Percentiles rank a stretch among this genome's conserved stretches.
Evolutionary conservation across 2,888 invertebrate species (phyloP).

Genomic region (Epicampocera succincta): DNA sequence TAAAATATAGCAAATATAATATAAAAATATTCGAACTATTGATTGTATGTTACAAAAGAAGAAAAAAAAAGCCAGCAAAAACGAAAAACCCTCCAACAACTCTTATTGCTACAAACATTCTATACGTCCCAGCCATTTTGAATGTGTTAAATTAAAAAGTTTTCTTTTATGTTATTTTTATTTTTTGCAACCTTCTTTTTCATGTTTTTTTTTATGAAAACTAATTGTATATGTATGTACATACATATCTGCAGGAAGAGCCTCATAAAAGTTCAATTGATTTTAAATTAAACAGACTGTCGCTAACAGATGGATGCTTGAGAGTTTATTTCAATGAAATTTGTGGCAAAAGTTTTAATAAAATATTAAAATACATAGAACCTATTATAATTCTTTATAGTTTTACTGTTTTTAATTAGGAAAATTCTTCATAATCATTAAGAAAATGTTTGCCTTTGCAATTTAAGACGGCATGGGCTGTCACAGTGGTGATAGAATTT

Average conservation of each 20-base stretch:
- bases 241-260: slow-evolving; percentile 55
- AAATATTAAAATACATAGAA: too few species aligned
- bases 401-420: too few species aligned
- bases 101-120: slow-evolving; percentile 24
- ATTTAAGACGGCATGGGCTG: too few species aligned
- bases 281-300: slow-evolving; percentile 73
- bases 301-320: slow-evolving; percentile 66
- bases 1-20: slow-evolving; percentile 55
- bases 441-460: slow-evolving; percentile 6
- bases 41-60: slow-evolving; percentile 43
- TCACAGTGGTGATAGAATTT: too few species aligned
- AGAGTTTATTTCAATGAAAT: slow-evolving; percentile 2
- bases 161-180: slow-evolving; percentile 46
- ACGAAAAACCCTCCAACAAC: slow-evolving; percentile 22
- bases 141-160: slow-evolving; percentile 65
- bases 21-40: slow-evolving; percentile 50
- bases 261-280: slow-evolving; percentile 72
- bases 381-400: too few species aligned
- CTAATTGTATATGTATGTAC: slow-evolving; percentile 15
- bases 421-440: background rate
- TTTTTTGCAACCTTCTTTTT: slow-evolving; percentile 13
- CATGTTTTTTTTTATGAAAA: slow-evolving; percentile 25
- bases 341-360: background rate
- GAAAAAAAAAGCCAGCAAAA: slow-evolving; percentile 16
- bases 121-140: slow-evolving; percentile 52